Conservation (phyloP, 2,888 invertebrate species). For the Mamestra brassicae region DNA sequence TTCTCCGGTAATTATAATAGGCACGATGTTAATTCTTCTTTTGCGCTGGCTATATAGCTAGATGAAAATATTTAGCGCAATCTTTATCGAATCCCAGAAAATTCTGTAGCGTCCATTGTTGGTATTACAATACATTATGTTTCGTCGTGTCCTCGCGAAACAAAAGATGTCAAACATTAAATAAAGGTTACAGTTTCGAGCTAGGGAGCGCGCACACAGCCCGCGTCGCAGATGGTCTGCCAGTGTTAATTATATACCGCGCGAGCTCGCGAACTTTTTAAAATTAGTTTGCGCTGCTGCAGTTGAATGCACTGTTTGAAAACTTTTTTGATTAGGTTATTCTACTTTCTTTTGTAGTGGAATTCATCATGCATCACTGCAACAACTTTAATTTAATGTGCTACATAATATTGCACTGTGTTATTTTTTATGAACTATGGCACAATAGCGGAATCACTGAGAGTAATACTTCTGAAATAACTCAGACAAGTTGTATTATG, state of each 20-base stretch:
- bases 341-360: conserved; percentile 1
- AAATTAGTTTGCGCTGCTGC: conserved; percentile 50
- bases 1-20: no score
- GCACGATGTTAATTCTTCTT: no score
- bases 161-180: conserved; percentile 61
- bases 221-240: conserved; percentile 24
- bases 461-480: no score
- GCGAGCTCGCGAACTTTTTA: conserved; percentile 40
- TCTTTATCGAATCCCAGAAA: background rate
- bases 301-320: conserved; percentile 31
- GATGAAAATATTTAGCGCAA: background rate
- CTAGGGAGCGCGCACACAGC: conserved; percentile 39
- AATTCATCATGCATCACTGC: conserved; percentile 1
- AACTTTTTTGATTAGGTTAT: conserved; percentile 47
- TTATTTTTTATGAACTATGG: background rate
- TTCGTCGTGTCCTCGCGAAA: conserved; percentile 29
- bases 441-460: no score
- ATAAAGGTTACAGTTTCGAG: conserved; percentile 46
- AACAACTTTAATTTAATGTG: background rate
- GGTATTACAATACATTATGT: conserved; percentile 34
- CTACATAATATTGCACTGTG: background rate
- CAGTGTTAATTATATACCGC: conserved; percentile 48
- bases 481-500: no score
- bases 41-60: no score
- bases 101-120: background rate